Percentiles rank a stretch among this genome's conserved stretches.
Conservation (phyloP, 2,888 invertebrate species). For the Limenitis camilla region DNA sequence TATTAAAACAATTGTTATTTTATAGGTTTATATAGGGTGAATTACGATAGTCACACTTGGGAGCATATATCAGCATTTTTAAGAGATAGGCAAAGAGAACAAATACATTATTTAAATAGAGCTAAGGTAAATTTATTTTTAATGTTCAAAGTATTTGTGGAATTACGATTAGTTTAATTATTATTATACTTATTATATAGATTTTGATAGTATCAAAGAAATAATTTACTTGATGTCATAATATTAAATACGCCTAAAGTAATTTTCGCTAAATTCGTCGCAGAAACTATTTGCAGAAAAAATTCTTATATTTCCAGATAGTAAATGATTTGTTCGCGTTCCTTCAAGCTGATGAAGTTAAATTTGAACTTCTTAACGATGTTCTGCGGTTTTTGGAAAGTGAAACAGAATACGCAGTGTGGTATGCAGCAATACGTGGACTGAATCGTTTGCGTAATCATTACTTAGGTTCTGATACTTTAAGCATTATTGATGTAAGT, state of each 20-base stretch:
- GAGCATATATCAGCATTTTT: slow-evolving; percentile 56
- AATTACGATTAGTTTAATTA: neutral
- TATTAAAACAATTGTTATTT: slow-evolving; percentile 1
- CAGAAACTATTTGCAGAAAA: no score
- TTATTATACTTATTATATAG: no score
- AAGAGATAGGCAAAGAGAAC: slow-evolving; percentile 48
- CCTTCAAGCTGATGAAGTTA: slow-evolving; percentile 74
- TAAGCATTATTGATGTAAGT: slow-evolving; percentile 46
- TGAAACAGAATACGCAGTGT: slow-evolving; percentile 83
- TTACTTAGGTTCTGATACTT: slow-evolving; percentile 43
- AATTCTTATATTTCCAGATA: slow-evolving; percentile 48
- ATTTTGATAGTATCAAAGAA: no score
- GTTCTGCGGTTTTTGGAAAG: slow-evolving; percentile 77
- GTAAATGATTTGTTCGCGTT: slow-evolving; percentile 86
- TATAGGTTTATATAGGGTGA: slow-evolving; percentile 78
- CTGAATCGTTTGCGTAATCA: slow-evolving; percentile 55
- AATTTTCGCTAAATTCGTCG: no score
- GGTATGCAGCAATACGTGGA: slow-evolving; percentile 77
- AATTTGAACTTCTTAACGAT: slow-evolving; percentile 74
- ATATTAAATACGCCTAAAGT: no score
- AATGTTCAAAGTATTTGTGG: neutral
- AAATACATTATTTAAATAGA: slow-evolving; percentile 79
- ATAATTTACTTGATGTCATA: no score
- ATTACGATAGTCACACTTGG: slow-evolving; percentile 77
- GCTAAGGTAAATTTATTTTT: slow-evolving; percentile 74